Evolutionary conservation across 2,888 invertebrate species (phyloP).

Genomic region (Phania funesta): DNA sequence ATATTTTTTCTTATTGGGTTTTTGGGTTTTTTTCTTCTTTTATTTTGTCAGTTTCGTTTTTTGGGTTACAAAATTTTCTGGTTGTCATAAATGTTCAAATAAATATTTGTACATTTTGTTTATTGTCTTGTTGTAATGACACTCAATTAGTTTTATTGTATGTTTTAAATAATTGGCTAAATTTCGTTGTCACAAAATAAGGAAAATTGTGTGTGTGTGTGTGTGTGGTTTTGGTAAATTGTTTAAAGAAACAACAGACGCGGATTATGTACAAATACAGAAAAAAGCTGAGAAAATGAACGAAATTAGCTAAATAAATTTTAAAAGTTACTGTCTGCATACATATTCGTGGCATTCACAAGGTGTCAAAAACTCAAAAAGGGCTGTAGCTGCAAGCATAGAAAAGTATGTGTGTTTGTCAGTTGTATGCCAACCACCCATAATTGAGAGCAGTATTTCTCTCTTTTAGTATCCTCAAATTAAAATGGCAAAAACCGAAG

Average conservation of each 20-base stretch:
- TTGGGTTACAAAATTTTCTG: slow-evolving; percentile 50
- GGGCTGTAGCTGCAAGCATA: too few species aligned
- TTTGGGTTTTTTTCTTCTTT: not conserved
- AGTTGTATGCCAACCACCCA: too few species aligned
- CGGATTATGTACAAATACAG: slow-evolving; percentile 22
- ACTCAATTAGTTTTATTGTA: slow-evolving; percentile 66
- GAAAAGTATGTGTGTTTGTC: too few species aligned
- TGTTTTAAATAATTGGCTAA: slow-evolving; percentile 64
- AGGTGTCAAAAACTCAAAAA: too few species aligned
- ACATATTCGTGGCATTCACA: too few species aligned
- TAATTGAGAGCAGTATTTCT: too few species aligned
- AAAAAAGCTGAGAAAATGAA: not conserved
- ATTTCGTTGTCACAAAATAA: slow-evolving; percentile 33
- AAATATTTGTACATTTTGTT: slow-evolving; percentile 61
- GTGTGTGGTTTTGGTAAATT: not conserved
- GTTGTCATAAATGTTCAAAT: slow-evolving; percentile 64
- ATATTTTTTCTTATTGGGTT: slow-evolving; percentile 18
- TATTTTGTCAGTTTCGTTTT: slow-evolving; percentile 37
- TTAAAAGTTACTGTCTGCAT: not conserved
- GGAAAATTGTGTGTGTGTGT: not conserved
- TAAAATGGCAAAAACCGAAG: too few species aligned
- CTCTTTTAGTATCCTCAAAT: too few species aligned
- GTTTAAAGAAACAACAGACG: not conserved
- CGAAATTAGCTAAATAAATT: not conserved
- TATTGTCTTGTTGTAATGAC: slow-evolving; percentile 63